A percentile compares a stretch with the other conserved stretches of the same genome.
These are phyloP conservation scores for Engraulis encrasicolus DNA, from an alignment of 2,113 vertebrate species.

Conservation along the genomic window DNA sequence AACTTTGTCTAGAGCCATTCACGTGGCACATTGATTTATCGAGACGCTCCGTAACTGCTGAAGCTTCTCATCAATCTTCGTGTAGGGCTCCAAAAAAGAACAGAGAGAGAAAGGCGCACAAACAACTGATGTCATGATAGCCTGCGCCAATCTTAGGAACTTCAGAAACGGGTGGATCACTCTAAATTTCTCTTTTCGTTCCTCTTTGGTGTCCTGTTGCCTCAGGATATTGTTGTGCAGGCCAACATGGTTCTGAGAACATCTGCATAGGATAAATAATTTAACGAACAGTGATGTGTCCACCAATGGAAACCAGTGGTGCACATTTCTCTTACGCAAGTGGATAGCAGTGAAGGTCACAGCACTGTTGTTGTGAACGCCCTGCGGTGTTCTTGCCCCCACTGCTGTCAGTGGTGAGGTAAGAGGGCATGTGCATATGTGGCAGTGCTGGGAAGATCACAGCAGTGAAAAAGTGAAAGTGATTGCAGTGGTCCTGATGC, in stretches of 20 bases:
- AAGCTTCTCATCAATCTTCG: neutral
- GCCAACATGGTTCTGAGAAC: conserved; percentile 20
- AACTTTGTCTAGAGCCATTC: neutral
- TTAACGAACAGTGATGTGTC: conserved; percentile 41
- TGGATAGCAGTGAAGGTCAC: neutral
- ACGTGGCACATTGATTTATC: neutral
- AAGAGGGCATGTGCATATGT: neutral
- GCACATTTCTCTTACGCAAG: conserved; percentile 26
- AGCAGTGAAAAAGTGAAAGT: too few relatives aligned
- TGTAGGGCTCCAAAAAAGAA: neutral
- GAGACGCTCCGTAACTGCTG: neutral
- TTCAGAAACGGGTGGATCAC: conserved; percentile 16
- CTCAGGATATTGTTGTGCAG: conserved; percentile 18
- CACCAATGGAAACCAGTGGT: conserved; percentile 18
- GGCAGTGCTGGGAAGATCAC: neutral
- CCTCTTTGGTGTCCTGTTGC: neutral
- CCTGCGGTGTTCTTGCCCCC: too few relatives aligned
- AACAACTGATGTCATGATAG: neutral
- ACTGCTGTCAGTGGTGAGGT: neutral
- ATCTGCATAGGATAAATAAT: conserved; percentile 38
- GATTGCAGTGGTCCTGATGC: too few relatives aligned
- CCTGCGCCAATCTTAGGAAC: neutral
- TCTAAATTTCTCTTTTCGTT: conserved; percentile 21
- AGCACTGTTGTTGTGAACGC: too few relatives aligned
- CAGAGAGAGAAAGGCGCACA: neutral